phyloP scores from a whole-genome alignment of 2,888 invertebrate genomes.

The Drymonia ruficornis region DNA sequence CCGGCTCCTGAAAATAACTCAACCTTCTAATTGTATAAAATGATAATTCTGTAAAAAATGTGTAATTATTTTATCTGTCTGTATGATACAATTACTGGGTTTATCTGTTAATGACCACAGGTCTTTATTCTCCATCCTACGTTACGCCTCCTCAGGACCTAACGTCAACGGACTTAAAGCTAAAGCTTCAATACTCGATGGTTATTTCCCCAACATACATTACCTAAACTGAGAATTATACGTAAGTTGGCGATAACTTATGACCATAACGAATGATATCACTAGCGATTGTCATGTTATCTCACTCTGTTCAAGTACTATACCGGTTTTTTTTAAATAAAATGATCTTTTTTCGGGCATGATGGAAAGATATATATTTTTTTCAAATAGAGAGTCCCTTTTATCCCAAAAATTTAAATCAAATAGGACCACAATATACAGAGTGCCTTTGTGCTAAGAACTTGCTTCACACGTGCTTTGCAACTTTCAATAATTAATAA shows the following conservation, averaged over 20 bases:
- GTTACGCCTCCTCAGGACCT: neutral
- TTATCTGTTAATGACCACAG: neutral
- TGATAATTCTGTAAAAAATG: no score
- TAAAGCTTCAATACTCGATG: neutral
- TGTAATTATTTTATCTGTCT: no score
- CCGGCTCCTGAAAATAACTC: no score
- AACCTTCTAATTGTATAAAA: no score
- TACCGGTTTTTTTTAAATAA: no score
- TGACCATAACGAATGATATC: neutral
- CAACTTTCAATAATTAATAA: neutral
- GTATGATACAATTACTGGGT: no score
- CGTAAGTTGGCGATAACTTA: neutral
- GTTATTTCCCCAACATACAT: neutral
- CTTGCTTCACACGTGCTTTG: no score
- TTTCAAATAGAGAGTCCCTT: neutral
- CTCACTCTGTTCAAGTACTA: neutral
- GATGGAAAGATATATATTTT: no score
- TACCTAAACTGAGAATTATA: neutral
- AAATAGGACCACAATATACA: neutral
- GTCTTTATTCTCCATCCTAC: no score
- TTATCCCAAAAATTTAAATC: neutral
- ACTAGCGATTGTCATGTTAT: neutral
- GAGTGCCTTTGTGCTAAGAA: neutral
- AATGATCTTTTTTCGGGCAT: no score
- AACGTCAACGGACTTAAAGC: neutral